Evolutionary conservation across 2,888 invertebrate genomes (phyloP).

Genomic region (Merodon equestris): DNA sequence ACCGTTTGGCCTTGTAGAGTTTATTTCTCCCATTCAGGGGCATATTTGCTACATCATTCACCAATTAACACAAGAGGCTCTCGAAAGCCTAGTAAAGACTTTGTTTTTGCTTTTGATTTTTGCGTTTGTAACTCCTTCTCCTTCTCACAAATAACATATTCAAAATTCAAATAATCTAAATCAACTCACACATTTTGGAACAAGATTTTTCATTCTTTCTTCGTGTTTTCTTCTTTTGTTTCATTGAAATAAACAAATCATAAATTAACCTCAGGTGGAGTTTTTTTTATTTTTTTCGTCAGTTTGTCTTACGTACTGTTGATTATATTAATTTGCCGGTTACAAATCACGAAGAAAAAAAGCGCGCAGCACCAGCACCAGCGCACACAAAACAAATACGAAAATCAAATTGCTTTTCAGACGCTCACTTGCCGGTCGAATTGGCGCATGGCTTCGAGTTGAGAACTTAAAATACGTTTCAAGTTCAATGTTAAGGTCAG

Average conservation of each 20-base stretch:
- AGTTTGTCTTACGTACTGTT: conserved; percentile 35
- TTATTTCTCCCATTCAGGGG: conserved; percentile 1
- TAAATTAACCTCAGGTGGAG: conserved; percentile 46
- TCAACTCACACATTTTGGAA: too few relatives aligned
- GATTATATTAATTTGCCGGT: conserved; percentile 59
- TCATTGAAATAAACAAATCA: not conserved
- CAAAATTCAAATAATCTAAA: too few relatives aligned
- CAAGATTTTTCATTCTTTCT: too few relatives aligned
- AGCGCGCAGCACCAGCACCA: too few relatives aligned
- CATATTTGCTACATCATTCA: not conserved
- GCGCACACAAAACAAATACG: too few relatives aligned
- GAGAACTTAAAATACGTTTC: conserved; percentile 51
- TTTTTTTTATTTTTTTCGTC: conserved; percentile 26
- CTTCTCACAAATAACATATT: too few relatives aligned
- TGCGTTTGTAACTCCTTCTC: too few relatives aligned
- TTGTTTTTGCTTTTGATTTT: too few relatives aligned
- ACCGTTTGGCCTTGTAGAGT: conserved; percentile 4
- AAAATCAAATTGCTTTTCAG: conserved; percentile 44
- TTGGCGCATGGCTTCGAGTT: conserved; percentile 47
- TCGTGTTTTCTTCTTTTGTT: too few relatives aligned
- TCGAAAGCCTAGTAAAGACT: too few relatives aligned
- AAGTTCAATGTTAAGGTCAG: conserved; percentile 68
- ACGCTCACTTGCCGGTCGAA: conserved; percentile 56
- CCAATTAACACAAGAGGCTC: not conserved
- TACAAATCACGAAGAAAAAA: conserved; percentile 15